A percentile compares a stretch with the other conserved stretches of the same genome.
These are phyloP conservation scores for Podargus strigoides DNA, from an alignment of 2,797 vertebrate species.

Conservation along the genomic window DNA sequence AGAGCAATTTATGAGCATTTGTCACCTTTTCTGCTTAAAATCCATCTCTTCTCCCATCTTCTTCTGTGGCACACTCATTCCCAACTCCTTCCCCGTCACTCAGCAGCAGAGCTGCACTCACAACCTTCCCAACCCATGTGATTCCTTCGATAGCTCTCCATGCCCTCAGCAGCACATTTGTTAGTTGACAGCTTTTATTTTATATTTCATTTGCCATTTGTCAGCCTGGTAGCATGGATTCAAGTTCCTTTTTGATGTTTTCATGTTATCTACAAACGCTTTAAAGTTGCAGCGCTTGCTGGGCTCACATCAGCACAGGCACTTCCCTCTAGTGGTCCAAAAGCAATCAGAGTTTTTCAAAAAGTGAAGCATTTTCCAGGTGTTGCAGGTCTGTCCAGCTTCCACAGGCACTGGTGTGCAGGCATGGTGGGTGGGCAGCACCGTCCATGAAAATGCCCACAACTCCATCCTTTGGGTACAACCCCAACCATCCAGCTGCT, in stretches of 20 bases:
- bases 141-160: neutral
- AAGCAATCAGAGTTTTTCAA: neutral
- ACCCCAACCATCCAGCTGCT: rapidly evolving
- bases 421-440: neutral
- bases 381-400: rapidly evolving
- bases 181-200: slow-evolving; percentile 50
- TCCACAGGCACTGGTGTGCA: rapidly evolving
- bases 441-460: neutral
- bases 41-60: neutral
- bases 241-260: slow-evolving; percentile 43
- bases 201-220: slow-evolving; percentile 56
- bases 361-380: neutral
- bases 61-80: rapidly evolving
- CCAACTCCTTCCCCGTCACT: neutral
- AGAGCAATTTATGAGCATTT: neutral
- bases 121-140: neutral
- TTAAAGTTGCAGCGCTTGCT: neutral
- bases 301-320: neutral
- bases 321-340: slow-evolving; percentile 46
- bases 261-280: slow-evolving; percentile 11
- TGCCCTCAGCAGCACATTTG: neutral
- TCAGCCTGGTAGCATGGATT: slow-evolving; percentile 1
- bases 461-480: neutral
- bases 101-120: neutral
- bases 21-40: neutral